phyloP scores from a whole-genome alignment of 2,797 vertebrate species.

The Emys orbicularis region DNA sequence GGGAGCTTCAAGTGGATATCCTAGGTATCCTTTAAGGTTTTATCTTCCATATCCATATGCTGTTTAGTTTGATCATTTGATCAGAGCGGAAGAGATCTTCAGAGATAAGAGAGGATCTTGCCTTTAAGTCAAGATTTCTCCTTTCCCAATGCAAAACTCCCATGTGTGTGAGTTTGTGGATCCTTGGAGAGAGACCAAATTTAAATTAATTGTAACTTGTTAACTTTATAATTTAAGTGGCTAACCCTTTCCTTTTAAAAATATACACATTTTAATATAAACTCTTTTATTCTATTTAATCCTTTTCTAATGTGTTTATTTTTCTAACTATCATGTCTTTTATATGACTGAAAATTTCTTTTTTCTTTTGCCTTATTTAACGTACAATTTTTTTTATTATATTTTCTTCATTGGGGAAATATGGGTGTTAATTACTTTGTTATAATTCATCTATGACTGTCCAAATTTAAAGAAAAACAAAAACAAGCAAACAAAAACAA shows the following conservation, averaged over 20 bases:
- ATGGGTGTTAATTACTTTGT: background rate
- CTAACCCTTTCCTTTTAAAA: background rate
- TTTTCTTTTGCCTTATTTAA: slow-evolving; percentile 8
- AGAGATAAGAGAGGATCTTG: background rate
- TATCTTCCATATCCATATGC: background rate
- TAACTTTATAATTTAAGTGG: rapidly evolving
- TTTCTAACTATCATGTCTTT: background rate
- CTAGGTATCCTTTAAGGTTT: background rate
- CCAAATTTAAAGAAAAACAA: background rate
- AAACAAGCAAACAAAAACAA: background rate
- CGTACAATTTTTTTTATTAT: background rate
- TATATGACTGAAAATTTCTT: background rate
- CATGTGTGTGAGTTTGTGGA: background rate
- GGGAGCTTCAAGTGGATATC: background rate
- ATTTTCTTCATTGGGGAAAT: background rate
- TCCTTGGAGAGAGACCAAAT: background rate
- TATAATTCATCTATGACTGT: background rate
- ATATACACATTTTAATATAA: background rate
- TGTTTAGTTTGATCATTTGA: background rate
- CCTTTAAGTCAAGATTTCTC: background rate
- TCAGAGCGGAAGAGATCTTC: background rate
- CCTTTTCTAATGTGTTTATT: background rate
- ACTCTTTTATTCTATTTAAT: background rate
- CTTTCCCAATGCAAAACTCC: background rate
- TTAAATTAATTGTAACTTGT: background rate